A percentile compares a stretch with the other conserved stretches of the same genome.
phyloP scores from a whole-genome alignment of 1,140 invertebrate genomes.

The Triops longicaudatus region DNA sequence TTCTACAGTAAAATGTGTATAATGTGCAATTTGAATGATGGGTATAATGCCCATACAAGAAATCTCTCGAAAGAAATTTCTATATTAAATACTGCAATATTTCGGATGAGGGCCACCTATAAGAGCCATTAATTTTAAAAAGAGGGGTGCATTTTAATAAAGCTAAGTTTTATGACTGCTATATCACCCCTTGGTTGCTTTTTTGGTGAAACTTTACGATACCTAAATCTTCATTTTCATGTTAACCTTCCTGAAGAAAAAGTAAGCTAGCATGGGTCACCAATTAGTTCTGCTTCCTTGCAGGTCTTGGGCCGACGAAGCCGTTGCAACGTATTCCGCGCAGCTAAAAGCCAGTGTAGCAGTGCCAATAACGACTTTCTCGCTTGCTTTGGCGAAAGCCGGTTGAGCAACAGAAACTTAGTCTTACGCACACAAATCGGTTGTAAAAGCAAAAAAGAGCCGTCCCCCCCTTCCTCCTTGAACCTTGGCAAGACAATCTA shows the following conservation, averaged over 20 bases:
- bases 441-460: neutral
- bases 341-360: neutral
- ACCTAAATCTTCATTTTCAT: neutral
- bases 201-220: neutral
- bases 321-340: neutral
- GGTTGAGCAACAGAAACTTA: neutral
- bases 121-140: neutral
- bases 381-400: neutral
- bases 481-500: neutral
- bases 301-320: neutral
- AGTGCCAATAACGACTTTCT: neutral
- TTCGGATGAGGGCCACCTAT: no score
- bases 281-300: conserved; percentile 1
- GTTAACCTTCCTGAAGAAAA: neutral
- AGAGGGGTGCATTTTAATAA: neutral
- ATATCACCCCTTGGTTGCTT: neutral
- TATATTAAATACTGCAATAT: no score
- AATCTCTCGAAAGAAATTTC: no score
- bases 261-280: neutral
- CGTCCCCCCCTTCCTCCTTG: neutral
- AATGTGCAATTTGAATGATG: no score
- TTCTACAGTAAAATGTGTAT: no score
- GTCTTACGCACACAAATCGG: neutral
- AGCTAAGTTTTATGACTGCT: neutral
- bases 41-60: no score